Evolutionary conservation across 2,888 invertebrate genomes (phyloP), one percentile per base, ranked within the genome.

Genomic region (Plagodis pulveraria): DNA sequence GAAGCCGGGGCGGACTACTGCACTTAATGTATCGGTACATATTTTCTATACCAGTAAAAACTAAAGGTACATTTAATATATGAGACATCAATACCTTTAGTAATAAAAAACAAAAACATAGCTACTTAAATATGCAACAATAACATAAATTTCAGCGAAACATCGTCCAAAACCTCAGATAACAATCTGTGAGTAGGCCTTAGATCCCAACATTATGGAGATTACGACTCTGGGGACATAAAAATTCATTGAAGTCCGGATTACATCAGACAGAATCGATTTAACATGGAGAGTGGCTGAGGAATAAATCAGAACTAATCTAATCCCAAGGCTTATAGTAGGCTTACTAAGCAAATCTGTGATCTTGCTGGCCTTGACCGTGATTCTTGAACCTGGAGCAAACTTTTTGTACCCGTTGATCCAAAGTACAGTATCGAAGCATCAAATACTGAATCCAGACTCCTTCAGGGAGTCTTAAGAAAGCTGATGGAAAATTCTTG

Each of bases 221-320:
- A 63, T 68, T 48, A 43, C 32, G 43, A 40, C 66, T 41, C 52
- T 10, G 49, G 63, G 56, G 66, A 66, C 61, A 69, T 63, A 57
- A 69, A 66, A 66, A 65, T 65, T 66, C 66, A 66, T 65, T 50
- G 66, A 60, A 58, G 52, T 50, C 40, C 32, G 40, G n/a, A 59
- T 63, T 56, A 56, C 56, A 62, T 64, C 53, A 40, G 44, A 35
- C 43, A 40, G 46, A 50, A 52, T 52, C 56, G 50, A 56, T 53
- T 49, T 45, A 48, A 56, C 43, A 49, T 11, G 11, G 6, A n/a
- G 48, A 56, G 35, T 52, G 36, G 48, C 22, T 50, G 38, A 12
- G 33, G 50, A 46, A 54, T 53, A 41, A 45, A 58, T 50, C 33
- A 43, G 35, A 47, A 47, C 43, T 51, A 6, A 50, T 44, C 5